Evolutionary conservation across 35 echinoderm and acorn worm species (phyloP), one percentile per base, ranked within the genome.

Genomic region (Ophioderma brevispina): DNA sequence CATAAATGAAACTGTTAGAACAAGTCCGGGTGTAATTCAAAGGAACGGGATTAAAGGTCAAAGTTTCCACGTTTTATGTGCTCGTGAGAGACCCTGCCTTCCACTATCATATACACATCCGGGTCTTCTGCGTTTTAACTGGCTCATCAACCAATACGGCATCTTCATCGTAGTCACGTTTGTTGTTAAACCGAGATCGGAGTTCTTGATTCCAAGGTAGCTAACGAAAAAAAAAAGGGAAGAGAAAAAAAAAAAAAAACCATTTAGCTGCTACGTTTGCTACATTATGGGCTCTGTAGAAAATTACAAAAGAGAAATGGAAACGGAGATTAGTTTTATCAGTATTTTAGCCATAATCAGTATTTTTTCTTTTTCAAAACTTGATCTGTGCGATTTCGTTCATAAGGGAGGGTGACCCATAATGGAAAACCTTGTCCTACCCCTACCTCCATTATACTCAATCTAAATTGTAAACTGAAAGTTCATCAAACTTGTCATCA

Each of bases 1-100:
- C 41, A 8, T 46, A 46, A 46, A 46, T 46, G 41, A 46, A 46
- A 46, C 41, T 46, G 41, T 8, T 46, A 8, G 41, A 8, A 17
- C 4, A 17, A 46, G 41, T 46, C 4, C 5, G 41, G 41, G 17
- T 46, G 41, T 46, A 8, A 46, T 46, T 17, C 10, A 70, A 30
- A 15, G 59, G n/a, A 2, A 70, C 10, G 59, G 23, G 59, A 4
- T 70, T 25, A 70, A 70, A 70, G 59, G 10, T 70, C 41, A 70
- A 25, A 25, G 28, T n/a, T n/a, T n/a, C n/a, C n/a, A n/a, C n/a
- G n/a, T n/a, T 70, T 70, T 70, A 70, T 70, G 59, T 70, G 59
- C 59, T 70, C 59, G 59, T 70, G 59, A 70, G 59, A 70, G 59
- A 70, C 59, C 59, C 59, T 70, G 59, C 59, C 59, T 25, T 70